Percentiles rank a stretch among this genome's conserved stretches.
Evolutionary conservation across 2,113 vertebrate genomes (phyloP).

Genomic region (Bufo bufo): DNA sequence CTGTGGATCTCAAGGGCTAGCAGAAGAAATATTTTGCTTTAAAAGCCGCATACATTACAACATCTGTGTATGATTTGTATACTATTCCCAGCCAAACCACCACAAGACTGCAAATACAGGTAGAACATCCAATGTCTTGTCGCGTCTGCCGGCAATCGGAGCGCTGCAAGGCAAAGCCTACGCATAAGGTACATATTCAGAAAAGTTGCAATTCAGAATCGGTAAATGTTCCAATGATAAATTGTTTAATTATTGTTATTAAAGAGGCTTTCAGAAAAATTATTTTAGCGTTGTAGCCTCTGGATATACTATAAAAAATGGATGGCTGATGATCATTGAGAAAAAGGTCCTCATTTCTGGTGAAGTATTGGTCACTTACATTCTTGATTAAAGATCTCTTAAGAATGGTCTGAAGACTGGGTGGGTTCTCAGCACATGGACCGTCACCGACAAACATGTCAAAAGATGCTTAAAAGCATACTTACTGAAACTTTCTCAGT

Average conservation of each 20-base stretch:
- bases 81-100: not conserved
- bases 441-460: too few relatives aligned
- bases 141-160: too few relatives aligned
- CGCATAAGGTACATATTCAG: too few relatives aligned
- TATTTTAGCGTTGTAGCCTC: not conserved
- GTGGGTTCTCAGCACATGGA: too few relatives aligned
- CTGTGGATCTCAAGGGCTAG: conserved; percentile 1
- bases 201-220: too few relatives aligned
- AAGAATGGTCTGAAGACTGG: too few relatives aligned
- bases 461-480: too few relatives aligned
- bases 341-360: not conserved
- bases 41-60: conserved; percentile 23
- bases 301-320: not conserved
- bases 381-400: not conserved
- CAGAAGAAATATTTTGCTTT: conserved; percentile 40
- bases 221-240: too few relatives aligned
- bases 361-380: not conserved
- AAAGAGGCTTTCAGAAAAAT: not conserved
- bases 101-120: not conserved
- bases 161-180: not conserved
- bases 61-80: conserved; percentile 40
- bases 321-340: not conserved
- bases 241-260: not conserved
- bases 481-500: too few relatives aligned
- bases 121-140: not conserved